These are phyloP conservation scores for Diachrysia chrysitis DNA, from an alignment of 2,888 invertebrate genomes.

Conservation along the genomic window DNA sequence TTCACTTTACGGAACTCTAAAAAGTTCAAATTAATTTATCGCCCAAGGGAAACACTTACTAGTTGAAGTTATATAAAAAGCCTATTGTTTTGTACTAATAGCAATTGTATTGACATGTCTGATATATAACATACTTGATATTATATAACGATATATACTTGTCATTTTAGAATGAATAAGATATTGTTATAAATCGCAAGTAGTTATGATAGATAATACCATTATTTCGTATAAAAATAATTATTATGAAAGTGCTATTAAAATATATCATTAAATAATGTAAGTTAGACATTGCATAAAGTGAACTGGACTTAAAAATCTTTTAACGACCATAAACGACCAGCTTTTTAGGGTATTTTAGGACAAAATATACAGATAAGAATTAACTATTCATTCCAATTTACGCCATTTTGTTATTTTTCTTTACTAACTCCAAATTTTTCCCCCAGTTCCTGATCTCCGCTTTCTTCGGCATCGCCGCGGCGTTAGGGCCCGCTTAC, in stretches of 20 bases:
- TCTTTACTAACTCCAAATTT: conserved; percentile 1
- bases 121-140: background rate
- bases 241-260: too few species aligned
- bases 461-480: conserved; percentile 78
- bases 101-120: conserved; percentile 9
- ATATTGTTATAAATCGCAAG: too few species aligned
- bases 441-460: conserved; percentile 76
- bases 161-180: background rate
- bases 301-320: too few species aligned
- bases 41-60: conserved; percentile 29
- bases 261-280: too few species aligned
- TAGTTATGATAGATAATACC: too few species aligned
- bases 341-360: too few species aligned
- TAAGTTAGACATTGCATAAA: too few species aligned
- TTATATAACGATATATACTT: conserved; percentile 11
- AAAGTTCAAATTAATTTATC: conserved; percentile 7
- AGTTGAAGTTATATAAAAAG: conserved; percentile 35
- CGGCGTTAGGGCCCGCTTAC: conserved; percentile 74
- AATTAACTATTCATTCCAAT: too few species aligned
- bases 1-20: background rate
- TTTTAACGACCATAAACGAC: too few species aligned
- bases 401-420: background rate
- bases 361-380: too few species aligned
- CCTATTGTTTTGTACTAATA: conserved; percentile 20
- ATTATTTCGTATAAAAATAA: too few species aligned